Evolutionary conservation across 2,888 invertebrate genomes (phyloP), one percentile per base, ranked within the genome.

Genomic region (Carabus problematicus): DNA sequence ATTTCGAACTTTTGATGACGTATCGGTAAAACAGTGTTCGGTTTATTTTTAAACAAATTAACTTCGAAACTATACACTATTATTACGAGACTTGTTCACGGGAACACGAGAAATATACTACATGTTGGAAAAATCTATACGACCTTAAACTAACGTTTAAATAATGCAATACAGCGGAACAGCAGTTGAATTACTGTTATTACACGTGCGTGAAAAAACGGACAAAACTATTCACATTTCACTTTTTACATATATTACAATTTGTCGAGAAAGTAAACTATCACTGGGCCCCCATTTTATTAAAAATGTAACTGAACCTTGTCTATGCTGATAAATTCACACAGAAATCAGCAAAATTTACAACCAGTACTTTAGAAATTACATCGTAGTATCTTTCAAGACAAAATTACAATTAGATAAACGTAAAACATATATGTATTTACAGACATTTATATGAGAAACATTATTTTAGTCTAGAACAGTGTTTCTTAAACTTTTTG

Each of bases 1-100:
- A 69, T 69, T 54, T 45, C 56, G 61, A 55, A 55, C 62, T 61
- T 62, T 52, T 18, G 49, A 58, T 47, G 58, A 58, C 49, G 52
- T 55, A 40, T 41, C n/a, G 66, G 59, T 67, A 59, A 67, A 40
- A 19, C 41, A 67, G 66, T 12, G 19, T 14, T 19, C 56, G 19
- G 16, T 40, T 18, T 43, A 29, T 29, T 45, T 29, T 29, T 11
- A 29, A 29, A 14, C 45, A 40, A 47, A 40, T 14, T 43, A 62
- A 62, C 18, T 62, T 49, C 49, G 45, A 62, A 62, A 47, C 49
- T 19, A 29, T 49, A 29, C 11, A 29, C 11, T 45, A 12, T 18
- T 18, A 39, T 7, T 12, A 29, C 29, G 19, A 19, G 8, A 39
- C 16, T 4, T n/a, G 12, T 49, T 12, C 9, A 14, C 12, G 9